Evolutionary conservation across 1,140 invertebrate genomes (phyloP).

Genomic region (Dreissena rostriformis): DNA sequence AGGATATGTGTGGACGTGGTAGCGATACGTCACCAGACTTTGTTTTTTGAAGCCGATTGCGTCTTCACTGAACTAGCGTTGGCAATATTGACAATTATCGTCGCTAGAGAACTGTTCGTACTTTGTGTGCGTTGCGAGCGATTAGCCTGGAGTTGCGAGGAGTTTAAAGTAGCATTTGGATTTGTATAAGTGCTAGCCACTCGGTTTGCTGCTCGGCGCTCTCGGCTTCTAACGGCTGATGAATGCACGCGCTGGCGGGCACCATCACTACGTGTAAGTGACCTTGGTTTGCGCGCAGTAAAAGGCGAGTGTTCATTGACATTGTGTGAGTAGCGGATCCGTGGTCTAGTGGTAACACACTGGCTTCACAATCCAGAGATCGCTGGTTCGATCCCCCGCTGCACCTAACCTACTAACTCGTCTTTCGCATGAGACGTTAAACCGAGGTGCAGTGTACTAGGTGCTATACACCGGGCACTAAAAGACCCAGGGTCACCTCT

Average conservation of each 20-base stretch:
- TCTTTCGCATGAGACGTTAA: too few relatives aligned
- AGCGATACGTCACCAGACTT: neutral
- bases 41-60: neutral
- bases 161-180: neutral
- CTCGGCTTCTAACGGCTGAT: neutral
- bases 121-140: neutral
- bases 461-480: too few relatives aligned
- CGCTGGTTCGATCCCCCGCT: too few relatives aligned
- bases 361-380: too few relatives aligned
- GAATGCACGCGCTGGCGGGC: neutral
- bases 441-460: too few relatives aligned
- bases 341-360: too few relatives aligned
- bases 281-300: neutral
- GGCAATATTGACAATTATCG: neutral
- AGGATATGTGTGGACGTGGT: too few relatives aligned
- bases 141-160: neutral
- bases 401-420: too few relatives aligned
- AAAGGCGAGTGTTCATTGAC: neutral
- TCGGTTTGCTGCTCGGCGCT: neutral
- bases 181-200: neutral
- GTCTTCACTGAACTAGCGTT: neutral
- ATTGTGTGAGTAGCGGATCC: too few relatives aligned
- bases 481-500: too few relatives aligned
- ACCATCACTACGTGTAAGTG: neutral
- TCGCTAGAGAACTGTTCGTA: neutral